Evolutionary conservation across 1,140 invertebrate species (phyloP), one percentile per base, ranked within the genome.

Genomic region (Eupristina koningsbergeri): DNA sequence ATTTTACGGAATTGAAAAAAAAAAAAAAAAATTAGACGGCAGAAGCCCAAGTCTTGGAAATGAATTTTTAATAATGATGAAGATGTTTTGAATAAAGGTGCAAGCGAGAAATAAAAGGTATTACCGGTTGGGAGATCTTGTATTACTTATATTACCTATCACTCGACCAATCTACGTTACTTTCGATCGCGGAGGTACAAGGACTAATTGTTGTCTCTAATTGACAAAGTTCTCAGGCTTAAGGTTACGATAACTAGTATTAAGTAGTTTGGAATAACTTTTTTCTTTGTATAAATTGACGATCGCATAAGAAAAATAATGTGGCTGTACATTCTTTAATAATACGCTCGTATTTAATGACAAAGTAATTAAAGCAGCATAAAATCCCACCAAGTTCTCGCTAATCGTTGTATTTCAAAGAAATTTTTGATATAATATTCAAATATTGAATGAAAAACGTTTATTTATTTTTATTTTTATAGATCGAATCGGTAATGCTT

Each of bases 211-310:
- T 91, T 90, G 81, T 85, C 86, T 86, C 88, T 91, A 91, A 91
- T 91, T 91, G 90, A 91, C 87, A 83, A 90, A 89, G 89, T 91
- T 91, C 89, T 91, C 90, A 91, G 89, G 89, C 89, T 88, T 83
- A n/a, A 64, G 53, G 47, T 83, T 77, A 69, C 77, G 75, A 73
- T 79, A 83, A 83, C 75, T 71, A 77, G 74, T 82, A 82, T 82
- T 82, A 76, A 76, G 71, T 82, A 29, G 41, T 67, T 26, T 17
- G 67, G 58, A 61, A 83, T 77, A 77, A 71, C 45, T 50, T 83
- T 83, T 77, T 83, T 58, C 58, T 50, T 29, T 41, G 58, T 82
- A 82, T 82, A 76, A 82, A 82, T 76, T 82, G 58, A 64, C 47
- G 53, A 39, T 34, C 58, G 63, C 31, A 19, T 11, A 71, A 76